Evolutionary conservation across 2,113 vertebrate genomes (phyloP).

Genomic region (Oceanites oceanicus): DNA sequence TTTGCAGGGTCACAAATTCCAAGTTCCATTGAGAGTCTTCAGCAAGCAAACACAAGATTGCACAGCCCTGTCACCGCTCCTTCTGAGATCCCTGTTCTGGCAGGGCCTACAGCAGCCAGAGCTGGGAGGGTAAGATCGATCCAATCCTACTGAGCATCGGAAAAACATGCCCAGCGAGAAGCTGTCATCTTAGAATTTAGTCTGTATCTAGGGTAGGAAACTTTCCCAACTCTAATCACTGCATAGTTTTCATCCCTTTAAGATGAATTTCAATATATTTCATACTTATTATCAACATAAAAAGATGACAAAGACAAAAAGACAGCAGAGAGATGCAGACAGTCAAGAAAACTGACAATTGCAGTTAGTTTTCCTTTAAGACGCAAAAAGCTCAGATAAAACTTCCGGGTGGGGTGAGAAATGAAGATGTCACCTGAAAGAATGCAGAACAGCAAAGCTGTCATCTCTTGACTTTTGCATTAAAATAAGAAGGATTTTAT

Average conservation of each 20-base stretch:
- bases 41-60: not conserved
- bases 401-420: not conserved
- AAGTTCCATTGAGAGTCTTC: not conserved
- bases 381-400: not conserved
- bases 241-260: not conserved
- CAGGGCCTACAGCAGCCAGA: not conserved
- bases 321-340: not conserved
- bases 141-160: not conserved
- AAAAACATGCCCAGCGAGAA: not conserved
- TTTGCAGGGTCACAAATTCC: not conserved
- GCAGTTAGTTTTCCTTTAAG: not conserved
- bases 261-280: not conserved
- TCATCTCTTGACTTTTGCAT: not conserved
- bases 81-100: not conserved
- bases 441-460: not conserved
- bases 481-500: not conserved
- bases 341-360: not conserved
- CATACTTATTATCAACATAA: not conserved
- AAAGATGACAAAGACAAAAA: not conserved
- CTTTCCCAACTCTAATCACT: not conserved
- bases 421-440: not conserved
- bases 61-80: not conserved
- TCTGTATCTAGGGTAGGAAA: not conserved
- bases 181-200: not conserved
- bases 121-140: not conserved